Base-by-base conservation (phyloP, 1,140 invertebrate species). In the Leptonema lineaticorne region DNA sequence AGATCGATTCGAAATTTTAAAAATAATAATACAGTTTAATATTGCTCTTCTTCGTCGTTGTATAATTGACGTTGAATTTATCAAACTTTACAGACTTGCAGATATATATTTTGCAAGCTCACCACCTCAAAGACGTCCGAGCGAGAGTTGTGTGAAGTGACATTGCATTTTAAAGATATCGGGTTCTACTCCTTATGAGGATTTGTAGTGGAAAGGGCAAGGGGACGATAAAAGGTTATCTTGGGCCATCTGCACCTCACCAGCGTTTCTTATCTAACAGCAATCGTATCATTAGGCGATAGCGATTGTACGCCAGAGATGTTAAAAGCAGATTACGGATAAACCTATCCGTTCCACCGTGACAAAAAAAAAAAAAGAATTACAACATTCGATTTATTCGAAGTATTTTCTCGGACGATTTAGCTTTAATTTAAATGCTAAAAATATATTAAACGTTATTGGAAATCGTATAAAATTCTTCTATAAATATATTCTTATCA, bases 231-330 rank as follows among this genome's bases (percentile, higher is more conserved):
- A 30, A 50, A 64, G 62, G 62, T 64, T 64, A 64, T 64, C 62
- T 46, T 30, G 24, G 46, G 37, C 41, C 45, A 64, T 64, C 62
- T 11, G 28, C 50, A 22, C 20, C 50, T 48, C 62, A n/a, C 62
- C 16, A 26, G 62, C 62, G 24, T 18, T 24, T 22, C 62, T 64
- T 64, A 64, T 64, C 62, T 46, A 64, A 64, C 62, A 50, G 46
- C 62, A 33, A 64, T 64, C 62, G 45, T 37, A 64, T 64, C 62
- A 64, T 64, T 64, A 64, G 62, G 62, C 45, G 62, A 64, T 64
- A 50, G 27, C 33, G 62, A 64, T 64, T 64, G 62, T 64, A 64
- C 45, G n/a, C 14, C 27, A 27, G 27, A 50, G 62, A 64, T 64
- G 33, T 50, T 64, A 45, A 64, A 26, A 28, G 14, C 62, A 50